Conservation (phyloP, 2,797 vertebrate species). For the Silurus aristotelis region DNA sequence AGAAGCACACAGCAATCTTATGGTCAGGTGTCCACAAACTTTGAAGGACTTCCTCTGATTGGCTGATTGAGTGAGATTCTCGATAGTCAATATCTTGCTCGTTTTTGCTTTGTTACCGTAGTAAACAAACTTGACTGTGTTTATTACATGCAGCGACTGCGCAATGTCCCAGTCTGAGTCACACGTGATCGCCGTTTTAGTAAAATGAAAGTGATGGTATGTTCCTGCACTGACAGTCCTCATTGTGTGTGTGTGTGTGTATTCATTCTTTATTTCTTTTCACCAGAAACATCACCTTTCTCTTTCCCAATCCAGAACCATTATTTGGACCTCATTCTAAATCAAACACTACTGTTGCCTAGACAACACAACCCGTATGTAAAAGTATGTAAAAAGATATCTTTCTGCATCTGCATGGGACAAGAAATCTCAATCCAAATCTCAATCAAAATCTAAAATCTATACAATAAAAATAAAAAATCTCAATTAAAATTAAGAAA, state of each 20-base stretch:
- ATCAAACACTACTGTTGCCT: not conserved
- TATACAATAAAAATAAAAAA: no score
- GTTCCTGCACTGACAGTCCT: not conserved
- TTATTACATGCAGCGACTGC: not conserved
- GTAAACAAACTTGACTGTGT: not conserved
- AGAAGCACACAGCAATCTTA: no score
- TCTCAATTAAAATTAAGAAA: no score
- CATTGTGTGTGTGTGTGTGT: not conserved
- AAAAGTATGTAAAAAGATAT: no score
- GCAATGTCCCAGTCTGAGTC: not conserved
- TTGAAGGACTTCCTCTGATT: no score
- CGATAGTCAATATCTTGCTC: not conserved
- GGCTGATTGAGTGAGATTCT: not conserved
- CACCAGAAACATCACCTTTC: not conserved
- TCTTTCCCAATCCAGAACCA: not conserved
- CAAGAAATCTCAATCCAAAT: no score
- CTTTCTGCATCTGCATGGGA: no score
- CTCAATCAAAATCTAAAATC: no score
- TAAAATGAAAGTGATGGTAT: constrained; percentile 15
- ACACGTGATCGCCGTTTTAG: not conserved
- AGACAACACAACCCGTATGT: not conserved
- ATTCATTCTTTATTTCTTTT: not conserved
- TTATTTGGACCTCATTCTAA: not conserved
- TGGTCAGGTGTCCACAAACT: no score
- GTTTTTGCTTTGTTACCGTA: not conserved